phyloP scores from a whole-genome alignment of 2,113 vertebrate genomes.

The Copsychus sechellarum region DNA sequence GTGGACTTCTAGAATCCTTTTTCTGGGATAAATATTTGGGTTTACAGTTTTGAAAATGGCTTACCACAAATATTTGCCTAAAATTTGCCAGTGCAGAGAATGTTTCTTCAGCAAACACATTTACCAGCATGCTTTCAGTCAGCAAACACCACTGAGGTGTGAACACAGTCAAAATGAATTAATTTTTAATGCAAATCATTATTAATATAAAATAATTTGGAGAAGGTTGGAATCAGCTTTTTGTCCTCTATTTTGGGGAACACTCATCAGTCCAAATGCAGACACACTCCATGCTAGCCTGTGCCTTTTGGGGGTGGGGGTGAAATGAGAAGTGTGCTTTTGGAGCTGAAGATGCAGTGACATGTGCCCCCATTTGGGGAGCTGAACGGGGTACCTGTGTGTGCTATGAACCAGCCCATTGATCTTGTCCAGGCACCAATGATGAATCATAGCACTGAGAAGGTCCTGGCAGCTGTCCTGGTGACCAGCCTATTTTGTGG shows the following conservation, averaged over 20 bases:
- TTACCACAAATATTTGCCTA: slow-evolving; percentile 64
- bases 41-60: slow-evolving; percentile 44
- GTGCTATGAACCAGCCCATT: background rate
- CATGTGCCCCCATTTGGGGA: background rate
- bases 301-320: background rate
- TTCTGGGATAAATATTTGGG: slow-evolving; percentile 53
- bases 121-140: slow-evolving; percentile 37
- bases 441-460: background rate
- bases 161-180: background rate
- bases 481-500: background rate
- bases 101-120: slow-evolving; percentile 66
- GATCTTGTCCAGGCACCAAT: accelerated
- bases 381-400: accelerated
- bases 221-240: background rate
- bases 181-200: background rate
- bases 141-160: slow-evolving; percentile 36
- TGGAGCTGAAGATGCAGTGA: accelerated
- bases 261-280: background rate
- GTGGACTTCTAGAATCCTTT: slow-evolving; percentile 1
- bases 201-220: slow-evolving; percentile 6
- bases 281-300: accelerated
- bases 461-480: background rate
- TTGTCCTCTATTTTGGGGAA: background rate
- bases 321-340: background rate
- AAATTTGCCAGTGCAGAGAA: slow-evolving; percentile 36